Evolutionary conservation across 2,797 vertebrate genomes (phyloP), one percentile per base, ranked within the genome.

Genomic region (Zenarchopterus dispar): DNA sequence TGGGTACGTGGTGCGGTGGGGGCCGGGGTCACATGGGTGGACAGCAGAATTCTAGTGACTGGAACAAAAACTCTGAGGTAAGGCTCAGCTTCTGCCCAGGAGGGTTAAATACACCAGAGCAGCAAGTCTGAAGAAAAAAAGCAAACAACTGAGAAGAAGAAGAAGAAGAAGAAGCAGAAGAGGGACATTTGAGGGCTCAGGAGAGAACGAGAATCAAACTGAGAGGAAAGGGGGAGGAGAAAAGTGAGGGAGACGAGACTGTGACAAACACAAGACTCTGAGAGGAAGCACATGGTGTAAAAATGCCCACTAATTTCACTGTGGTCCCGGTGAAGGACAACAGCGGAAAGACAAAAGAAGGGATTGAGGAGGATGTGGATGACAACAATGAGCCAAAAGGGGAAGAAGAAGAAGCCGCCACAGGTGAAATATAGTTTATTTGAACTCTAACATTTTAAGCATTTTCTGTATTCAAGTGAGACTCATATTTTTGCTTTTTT

Each of bases 221-320:
- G 47, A 46, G 36, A 13, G 51, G 62, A 44, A 8, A 2, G 31
- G 51, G 17, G 15, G 11, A 42, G 9, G 16, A 52, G 42, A 13
- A 31, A 13, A 5, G 36, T 50, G 65, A 42, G 5, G 56, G 19
- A 77, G 73, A 86, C 74, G 81, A 77, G 74, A 86, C 63, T 44
- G 68, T 47, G 68, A 78, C 69, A 76, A 77, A 77, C 63, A 54
- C 63, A 59, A 80, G 79, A 55, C 70, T 24, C 28, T 72, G 56
- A 80, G 76, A 53, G 54, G 75, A 75, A 79, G 77, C 88, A 88
- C 88, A 85, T 91, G 91, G 84, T 91, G 87, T 84, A 80, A 93
- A 88, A 91, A 97, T 97, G 96, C 96, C 96, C 76, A 96, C 95
- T 28, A 97, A 87, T 91, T 98, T 97, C 81, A 98, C 96, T 0